These are phyloP conservation scores for Pristionchus arcanus DNA, from an alignment of 2,888 invertebrate genomes.

Conservation along the genomic window DNA sequence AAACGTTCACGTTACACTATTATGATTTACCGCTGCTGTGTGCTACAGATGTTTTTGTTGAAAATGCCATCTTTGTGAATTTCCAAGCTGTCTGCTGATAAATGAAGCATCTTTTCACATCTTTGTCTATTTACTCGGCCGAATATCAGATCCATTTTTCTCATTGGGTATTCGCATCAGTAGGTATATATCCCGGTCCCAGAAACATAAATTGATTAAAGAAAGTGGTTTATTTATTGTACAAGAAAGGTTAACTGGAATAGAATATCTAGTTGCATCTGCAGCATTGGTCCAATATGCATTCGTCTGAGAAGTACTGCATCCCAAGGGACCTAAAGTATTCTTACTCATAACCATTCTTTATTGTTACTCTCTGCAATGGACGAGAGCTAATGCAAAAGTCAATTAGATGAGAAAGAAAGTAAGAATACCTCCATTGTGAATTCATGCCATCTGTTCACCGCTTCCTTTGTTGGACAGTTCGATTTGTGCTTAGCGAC, in stretches of 20 bases:
- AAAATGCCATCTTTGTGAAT: no score
- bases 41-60: no score
- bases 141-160: no score
- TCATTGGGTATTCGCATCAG: no score
- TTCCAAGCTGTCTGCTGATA: no score
- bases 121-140: no score
- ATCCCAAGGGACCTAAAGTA: conserved; percentile 23
- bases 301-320: conserved; percentile 1
- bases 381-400: background rate
- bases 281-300: conserved; percentile 40
- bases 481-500: conserved; percentile 68
- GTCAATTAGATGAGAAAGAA: background rate
- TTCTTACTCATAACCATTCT: background rate
- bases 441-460: conserved; percentile 67
- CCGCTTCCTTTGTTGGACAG: conserved; percentile 63
- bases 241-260: background rate
- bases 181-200: background rate
- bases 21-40: background rate
- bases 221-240: background rate
- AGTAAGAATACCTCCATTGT: conserved; percentile 65
- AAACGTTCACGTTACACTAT: background rate
- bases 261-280: background rate
- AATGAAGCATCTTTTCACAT: no score
- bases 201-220: background rate
- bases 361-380: background rate